Evolutionary conservation across 2,888 invertebrate species (phyloP), one percentile per base, ranked within the genome.

Genomic region (Harpalus rufipes): DNA sequence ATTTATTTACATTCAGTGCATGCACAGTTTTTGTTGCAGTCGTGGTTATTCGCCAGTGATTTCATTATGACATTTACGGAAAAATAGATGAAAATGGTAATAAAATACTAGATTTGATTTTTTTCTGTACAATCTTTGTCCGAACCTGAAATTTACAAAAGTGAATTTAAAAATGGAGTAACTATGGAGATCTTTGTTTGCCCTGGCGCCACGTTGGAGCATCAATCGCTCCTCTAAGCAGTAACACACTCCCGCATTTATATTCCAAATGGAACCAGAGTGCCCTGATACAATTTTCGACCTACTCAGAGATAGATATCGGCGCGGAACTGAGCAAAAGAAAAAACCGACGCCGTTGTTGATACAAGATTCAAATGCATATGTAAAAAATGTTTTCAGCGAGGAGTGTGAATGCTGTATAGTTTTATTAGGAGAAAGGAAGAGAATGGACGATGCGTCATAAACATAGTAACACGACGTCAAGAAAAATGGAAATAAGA

Each of bases 201-300:
- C 65, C 41, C 80, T 83, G 86, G 86, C 86, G 86, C 85, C 86
- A 85, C 41, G 65, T 65, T 79, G 81, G 82, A 78, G 76, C 80
- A 87, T 87, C 87, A 87, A 88, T 87, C 86, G 85, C 81, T 51
- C 44, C 86, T 32, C 87, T 16, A 32, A 25, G 61, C 61, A 63
- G 39, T 81, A n/a, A 39, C 80, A 63, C 81, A 87, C 86, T 86
- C 87, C 86, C 87, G 88, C 87, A 88, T 88, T 87, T 88, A 87
- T 88, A 87, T 88, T 87, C 88, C 86, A 87, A 88, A 87, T 88
- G 87, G 86, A 86, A 76, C 25, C 86, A 85, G 87, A 87, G 87
- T 87, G 76, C 87, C 86, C 87, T 87, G 87, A 87, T 87, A 88
- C 88, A 87, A 87, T 87, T 87, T 87, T 86, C 87, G 87, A 87